phyloP scores from a whole-genome alignment of 1,140 invertebrate species.

The Sitobion miscanthi region DNA sequence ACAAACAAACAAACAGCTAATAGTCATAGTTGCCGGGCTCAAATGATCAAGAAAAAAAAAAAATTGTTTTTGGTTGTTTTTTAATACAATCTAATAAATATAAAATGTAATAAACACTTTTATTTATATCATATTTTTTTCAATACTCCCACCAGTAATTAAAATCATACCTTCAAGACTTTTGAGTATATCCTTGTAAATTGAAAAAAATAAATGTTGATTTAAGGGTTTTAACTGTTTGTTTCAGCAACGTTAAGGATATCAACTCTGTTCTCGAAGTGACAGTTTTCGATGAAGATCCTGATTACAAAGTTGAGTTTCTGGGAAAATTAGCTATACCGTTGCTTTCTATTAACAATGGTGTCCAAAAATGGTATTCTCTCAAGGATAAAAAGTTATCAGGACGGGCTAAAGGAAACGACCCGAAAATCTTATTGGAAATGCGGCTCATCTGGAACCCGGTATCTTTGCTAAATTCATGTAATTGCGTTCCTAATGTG shows the following conservation, averaged over 20 bases:
- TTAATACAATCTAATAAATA: not conserved
- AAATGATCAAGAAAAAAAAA: not conserved
- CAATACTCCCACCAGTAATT: not conserved
- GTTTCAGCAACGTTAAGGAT: constrained; percentile 90
- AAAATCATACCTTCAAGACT: not conserved
- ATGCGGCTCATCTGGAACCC: constrained; percentile 93
- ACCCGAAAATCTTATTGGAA: constrained; percentile 90
- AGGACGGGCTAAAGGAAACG: constrained; percentile 85
- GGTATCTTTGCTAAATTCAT: constrained; percentile 65
- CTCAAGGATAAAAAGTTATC: constrained; percentile 96
- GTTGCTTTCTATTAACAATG: constrained; percentile 83
- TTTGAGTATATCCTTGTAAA: not conserved
- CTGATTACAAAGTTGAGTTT: constrained; percentile 98
- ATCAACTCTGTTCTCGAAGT: constrained; percentile 95
- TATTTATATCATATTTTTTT: not conserved
- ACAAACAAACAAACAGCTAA: no score
- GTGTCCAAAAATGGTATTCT: constrained; percentile 93
- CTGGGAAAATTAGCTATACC: constrained; percentile 93
- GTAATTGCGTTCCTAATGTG: not conserved
- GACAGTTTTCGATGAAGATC: constrained; percentile 98
- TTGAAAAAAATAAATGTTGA: not conserved
- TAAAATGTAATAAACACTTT: not conserved
- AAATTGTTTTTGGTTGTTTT: not conserved
- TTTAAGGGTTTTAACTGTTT: not conserved
- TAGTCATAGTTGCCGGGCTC: no score